Percentiles rank a stretch among this genome's conserved stretches.
phyloP scores from a whole-genome alignment of 2,888 invertebrate genomes.

The Cylloceria caligata region DNA sequence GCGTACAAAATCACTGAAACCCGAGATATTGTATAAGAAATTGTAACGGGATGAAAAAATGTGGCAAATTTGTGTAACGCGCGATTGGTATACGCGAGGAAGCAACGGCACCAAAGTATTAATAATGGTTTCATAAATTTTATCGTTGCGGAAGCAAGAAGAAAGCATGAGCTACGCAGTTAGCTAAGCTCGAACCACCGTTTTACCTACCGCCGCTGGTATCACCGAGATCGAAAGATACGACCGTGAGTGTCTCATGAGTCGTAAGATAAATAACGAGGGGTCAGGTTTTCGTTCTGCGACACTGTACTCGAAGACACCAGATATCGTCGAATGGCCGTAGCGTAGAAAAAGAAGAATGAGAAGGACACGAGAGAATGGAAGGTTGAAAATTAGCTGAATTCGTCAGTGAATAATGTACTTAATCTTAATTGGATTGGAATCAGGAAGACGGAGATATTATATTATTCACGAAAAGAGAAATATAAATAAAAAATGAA shows the following conservation, averaged over 20 bases:
- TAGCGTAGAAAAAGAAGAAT: conserved; percentile 7
- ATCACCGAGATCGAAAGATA: conserved; percentile 54
- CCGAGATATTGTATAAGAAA: conserved; percentile 21
- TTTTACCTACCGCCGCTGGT: conserved; percentile 28
- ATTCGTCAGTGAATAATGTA: not conserved
- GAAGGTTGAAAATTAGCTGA: not conserved
- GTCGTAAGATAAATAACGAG: conserved; percentile 59
- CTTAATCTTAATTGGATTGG: not conserved
- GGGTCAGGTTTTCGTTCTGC: conserved; percentile 35
- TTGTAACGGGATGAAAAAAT: conserved; percentile 14
- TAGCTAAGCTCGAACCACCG: conserved; percentile 39
- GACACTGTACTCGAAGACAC: conserved; percentile 22
- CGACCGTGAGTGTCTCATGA: conserved; percentile 39
- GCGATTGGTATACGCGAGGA: conserved; percentile 17
- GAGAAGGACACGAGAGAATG: not conserved
- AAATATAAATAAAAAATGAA: too few species aligned
- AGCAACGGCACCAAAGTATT: conserved; percentile 56
- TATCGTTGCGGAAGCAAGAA: conserved; percentile 18
- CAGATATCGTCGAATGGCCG: conserved; percentile 33
- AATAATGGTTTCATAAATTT: conserved; percentile 62
- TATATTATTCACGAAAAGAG: too few species aligned
- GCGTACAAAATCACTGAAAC: not conserved
- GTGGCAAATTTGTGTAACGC: conserved; percentile 20
- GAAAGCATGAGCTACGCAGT: not conserved
- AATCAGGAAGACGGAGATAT: too few species aligned